phyloP scores from a whole-genome alignment of 2,797 vertebrate species.

The Synanceia verrucosa region DNA sequence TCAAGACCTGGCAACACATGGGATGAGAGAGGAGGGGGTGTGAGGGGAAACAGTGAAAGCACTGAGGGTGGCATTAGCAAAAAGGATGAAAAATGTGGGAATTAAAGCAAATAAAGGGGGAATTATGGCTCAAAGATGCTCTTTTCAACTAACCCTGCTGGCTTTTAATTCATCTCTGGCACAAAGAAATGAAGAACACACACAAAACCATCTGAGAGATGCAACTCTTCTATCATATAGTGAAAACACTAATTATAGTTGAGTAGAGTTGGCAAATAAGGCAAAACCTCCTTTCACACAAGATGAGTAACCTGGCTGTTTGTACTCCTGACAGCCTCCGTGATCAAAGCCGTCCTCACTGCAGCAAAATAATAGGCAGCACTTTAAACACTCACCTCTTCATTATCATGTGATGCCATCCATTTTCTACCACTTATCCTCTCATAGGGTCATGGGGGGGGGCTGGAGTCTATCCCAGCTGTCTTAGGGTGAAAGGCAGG shows the following conservation, averaged over 20 bases:
- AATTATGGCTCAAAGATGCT: conserved; percentile 1
- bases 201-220: conserved; percentile 18
- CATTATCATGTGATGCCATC: conserved; percentile 65
- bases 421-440: too few species aligned
- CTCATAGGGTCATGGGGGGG: too few species aligned
- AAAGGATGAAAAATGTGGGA: conserved; percentile 8
- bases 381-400: conserved; percentile 66
- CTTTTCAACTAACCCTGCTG: background rate
- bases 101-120: conserved; percentile 10
- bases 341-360: conserved; percentile 57
- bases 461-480: conserved; percentile 51
- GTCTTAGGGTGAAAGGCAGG: conserved; percentile 35
- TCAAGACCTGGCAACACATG: conserved; percentile 41
- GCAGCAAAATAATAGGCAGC: conserved; percentile 57
- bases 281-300: conserved; percentile 16
- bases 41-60: background rate
- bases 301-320: conserved; percentile 41
- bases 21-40: background rate
- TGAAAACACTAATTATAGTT: conserved; percentile 29
- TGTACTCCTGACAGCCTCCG: conserved; percentile 36
- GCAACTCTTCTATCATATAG: conserved; percentile 10
- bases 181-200: conserved; percentile 7
- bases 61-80: background rate
- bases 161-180: conserved; percentile 6
- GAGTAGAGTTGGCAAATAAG: conserved; percentile 28